Evolutionary conservation across 2,888 invertebrate species (phyloP).

Genomic region (Euzetes globulus): DNA sequence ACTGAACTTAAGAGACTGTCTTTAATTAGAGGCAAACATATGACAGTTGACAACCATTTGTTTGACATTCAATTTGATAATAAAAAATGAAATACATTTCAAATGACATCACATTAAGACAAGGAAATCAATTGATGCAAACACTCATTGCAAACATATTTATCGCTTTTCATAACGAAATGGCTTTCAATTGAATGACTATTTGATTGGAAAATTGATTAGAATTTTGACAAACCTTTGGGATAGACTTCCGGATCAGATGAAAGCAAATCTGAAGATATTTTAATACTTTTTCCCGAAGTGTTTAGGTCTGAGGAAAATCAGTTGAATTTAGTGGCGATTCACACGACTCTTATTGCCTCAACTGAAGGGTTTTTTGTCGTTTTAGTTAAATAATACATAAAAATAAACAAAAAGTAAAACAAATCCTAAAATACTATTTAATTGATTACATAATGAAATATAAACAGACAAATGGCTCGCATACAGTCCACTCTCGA

Average conservation of each 20-base stretch:
- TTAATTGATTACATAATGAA: slow-evolving; percentile 9
- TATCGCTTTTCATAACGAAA: neutral
- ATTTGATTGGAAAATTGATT: neutral
- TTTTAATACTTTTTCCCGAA: too few relatives aligned
- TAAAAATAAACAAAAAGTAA: neutral
- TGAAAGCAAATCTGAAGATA: too few relatives aligned
- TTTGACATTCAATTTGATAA: neutral
- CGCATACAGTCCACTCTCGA: neutral
- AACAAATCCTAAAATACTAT: neutral
- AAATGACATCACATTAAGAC: too few relatives aligned
- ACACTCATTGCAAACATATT: neutral
- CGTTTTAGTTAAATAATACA: neutral
- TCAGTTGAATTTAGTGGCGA: neutral
- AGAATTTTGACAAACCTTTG: too few relatives aligned
- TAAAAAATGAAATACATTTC: too few relatives aligned
- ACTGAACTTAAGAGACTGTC: neutral
- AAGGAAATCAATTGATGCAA: neutral
- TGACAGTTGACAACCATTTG: neutral
- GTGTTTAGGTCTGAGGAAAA: neutral
- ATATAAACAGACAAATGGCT: slow-evolving; percentile 14
- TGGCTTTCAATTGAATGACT: neutral
- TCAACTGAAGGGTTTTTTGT: neutral
- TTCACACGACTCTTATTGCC: neutral
- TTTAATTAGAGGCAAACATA: neutral
- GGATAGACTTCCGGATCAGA: too few relatives aligned